A percentile compares a stretch with the other conserved stretches of the same genome.
Conservation (phyloP, 2,113 vertebrate species). For the Malurus melanocephalus region DNA sequence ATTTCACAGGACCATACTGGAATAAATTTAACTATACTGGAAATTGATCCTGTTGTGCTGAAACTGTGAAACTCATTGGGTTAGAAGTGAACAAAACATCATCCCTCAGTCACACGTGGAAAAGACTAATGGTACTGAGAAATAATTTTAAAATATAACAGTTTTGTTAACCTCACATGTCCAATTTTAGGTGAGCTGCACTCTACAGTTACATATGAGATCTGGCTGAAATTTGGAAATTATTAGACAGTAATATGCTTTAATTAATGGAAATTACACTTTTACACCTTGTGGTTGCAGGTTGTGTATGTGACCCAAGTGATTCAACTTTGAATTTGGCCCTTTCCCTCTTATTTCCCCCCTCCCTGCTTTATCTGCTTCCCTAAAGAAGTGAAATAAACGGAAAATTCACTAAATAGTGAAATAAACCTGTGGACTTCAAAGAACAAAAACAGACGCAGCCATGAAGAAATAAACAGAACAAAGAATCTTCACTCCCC, state of each 20-base stretch:
- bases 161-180: not conserved
- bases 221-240: not conserved
- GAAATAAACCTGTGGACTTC: not conserved
- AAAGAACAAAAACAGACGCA: not conserved
- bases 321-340: not conserved
- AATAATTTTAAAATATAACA: not conserved
- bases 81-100: not conserved
- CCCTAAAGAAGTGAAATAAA: not conserved
- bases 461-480: not conserved
- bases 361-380: not conserved
- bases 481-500: not conserved
- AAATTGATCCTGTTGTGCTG: not conserved
- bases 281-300: not conserved
- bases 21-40: not conserved
- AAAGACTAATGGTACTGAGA: not conserved
- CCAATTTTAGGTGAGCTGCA: not conserved
- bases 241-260: not conserved
- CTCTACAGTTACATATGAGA: not conserved
- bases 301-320: not conserved
- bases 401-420: not conserved
- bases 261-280: not conserved
- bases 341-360: not conserved
- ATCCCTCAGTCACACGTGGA: not conserved
- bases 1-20: not conserved
- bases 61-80: not conserved